Evolutionary conservation across 2,113 vertebrate genomes (phyloP).

Genomic region (Elanus axillaris): DNA sequence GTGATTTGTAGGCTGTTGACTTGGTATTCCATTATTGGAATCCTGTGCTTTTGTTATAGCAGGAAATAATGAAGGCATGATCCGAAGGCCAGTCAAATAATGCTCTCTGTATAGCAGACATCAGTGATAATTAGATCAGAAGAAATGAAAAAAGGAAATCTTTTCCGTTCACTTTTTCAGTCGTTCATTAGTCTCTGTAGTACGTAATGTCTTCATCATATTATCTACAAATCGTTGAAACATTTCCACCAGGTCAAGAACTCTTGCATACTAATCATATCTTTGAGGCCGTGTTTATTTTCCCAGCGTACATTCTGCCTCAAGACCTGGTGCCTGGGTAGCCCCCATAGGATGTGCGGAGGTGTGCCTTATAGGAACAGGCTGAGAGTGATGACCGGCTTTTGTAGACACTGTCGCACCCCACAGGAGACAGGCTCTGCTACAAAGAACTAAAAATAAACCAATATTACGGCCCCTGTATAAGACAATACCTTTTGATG

Average conservation of each 20-base stretch:
- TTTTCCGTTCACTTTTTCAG: background rate
- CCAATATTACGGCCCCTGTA: background rate
- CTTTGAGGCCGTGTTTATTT: background rate
- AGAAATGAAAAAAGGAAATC: background rate
- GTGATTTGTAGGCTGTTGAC: background rate
- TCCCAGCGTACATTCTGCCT: background rate
- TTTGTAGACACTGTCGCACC: background rate
- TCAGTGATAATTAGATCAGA: background rate
- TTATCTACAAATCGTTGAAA: background rate
- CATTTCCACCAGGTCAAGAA: background rate
- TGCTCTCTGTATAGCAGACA: background rate
- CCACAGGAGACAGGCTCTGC: background rate
- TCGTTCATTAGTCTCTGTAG: background rate
- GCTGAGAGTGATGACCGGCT: background rate
- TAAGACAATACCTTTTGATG: background rate
- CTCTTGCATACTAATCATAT: background rate
- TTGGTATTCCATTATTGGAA: background rate
- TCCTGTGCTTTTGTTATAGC: background rate
- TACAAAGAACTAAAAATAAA: background rate
- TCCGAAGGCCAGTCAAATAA: background rate
- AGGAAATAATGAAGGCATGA: background rate
- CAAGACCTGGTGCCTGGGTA: background rate
- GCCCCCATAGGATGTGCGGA: background rate
- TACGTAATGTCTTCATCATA: background rate
- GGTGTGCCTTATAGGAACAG: background rate